Evolutionary conservation across 1,140 invertebrate species (phyloP).

Genomic region (Spodoptera litura): DNA sequence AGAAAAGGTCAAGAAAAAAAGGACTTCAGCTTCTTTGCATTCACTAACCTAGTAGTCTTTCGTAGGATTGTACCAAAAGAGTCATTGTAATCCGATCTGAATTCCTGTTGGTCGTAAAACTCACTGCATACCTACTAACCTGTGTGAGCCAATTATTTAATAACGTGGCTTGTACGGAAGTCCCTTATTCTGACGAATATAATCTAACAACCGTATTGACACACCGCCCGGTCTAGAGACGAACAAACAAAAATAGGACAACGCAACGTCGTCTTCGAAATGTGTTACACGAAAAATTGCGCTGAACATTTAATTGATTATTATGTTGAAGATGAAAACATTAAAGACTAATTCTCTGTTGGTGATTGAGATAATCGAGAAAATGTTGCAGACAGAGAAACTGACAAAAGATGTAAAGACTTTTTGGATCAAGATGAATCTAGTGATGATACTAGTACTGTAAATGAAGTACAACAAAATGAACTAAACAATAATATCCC

Average conservation of each 20-base stretch:
- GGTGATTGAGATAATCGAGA: conserved; percentile 4
- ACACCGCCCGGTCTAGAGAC: conserved; percentile 19
- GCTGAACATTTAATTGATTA: conserved; percentile 31
- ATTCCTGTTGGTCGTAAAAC: conserved; percentile 1
- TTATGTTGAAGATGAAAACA: conserved; percentile 8
- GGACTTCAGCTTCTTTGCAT: too few species aligned
- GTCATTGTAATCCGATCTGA: neutral
- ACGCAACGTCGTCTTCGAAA: neutral
- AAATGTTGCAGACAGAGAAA: neutral
- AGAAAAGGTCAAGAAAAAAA: too few species aligned
- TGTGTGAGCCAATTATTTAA: conserved; percentile 67
- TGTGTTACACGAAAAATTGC: conserved; percentile 5
- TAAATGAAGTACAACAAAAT: neutral
- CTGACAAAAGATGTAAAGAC: neutral
- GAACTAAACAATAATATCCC: neutral
- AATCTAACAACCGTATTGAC: conserved; percentile 41
- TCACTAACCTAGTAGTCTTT: too few species aligned
- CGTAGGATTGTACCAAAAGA: neutral
- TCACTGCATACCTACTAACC: conserved; percentile 48
- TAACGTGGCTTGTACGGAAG: conserved; percentile 63
- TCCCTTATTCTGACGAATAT: conserved; percentile 63
- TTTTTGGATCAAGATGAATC: neutral
- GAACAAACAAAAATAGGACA: conserved; percentile 8
- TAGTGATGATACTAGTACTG: neutral
- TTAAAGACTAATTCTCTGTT: neutral